Conservation (phyloP, 2,113 vertebrate species). For the Rhizomys pruinosus region DNA sequence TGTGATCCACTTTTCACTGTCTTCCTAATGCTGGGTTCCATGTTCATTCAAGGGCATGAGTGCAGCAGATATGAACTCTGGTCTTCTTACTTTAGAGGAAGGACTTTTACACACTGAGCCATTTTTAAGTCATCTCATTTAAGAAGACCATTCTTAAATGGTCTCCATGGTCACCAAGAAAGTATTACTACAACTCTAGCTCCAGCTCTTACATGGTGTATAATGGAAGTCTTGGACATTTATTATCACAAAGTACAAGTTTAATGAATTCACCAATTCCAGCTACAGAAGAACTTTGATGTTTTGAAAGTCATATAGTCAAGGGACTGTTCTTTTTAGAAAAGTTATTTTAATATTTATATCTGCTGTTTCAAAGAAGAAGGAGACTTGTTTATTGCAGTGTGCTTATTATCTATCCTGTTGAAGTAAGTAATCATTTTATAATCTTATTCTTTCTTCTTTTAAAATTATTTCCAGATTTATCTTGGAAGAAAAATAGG, state of each 20-base stretch:
- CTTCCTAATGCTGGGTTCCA: no score
- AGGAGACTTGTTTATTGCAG: background rate
- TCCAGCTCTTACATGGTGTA: background rate
- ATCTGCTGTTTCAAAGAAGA: background rate
- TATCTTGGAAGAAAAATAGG: constrained; percentile 5
- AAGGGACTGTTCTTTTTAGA: background rate
- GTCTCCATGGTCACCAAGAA: background rate
- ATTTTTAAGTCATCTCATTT: no score
- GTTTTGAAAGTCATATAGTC: background rate
- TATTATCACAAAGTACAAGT: background rate
- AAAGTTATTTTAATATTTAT: constrained; percentile 25
- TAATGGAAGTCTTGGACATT: background rate
- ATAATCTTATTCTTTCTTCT: background rate
- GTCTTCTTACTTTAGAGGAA: no score
- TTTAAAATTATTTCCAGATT: constrained; percentile 9
- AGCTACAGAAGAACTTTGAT: background rate
- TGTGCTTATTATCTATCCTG: background rate
- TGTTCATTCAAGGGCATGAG: no score
- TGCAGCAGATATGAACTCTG: background rate
- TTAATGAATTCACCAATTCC: background rate
- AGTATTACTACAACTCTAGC: background rate
- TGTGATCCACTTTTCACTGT: background rate
- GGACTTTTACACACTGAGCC: background rate
- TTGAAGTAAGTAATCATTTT: background rate
- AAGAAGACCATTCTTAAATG: background rate